A percentile compares a stretch with the other conserved stretches of the same genome.
These are phyloP conservation scores for Microchirus variegatus DNA, from an alignment of 2,797 vertebrate genomes.

Conservation along the genomic window DNA sequence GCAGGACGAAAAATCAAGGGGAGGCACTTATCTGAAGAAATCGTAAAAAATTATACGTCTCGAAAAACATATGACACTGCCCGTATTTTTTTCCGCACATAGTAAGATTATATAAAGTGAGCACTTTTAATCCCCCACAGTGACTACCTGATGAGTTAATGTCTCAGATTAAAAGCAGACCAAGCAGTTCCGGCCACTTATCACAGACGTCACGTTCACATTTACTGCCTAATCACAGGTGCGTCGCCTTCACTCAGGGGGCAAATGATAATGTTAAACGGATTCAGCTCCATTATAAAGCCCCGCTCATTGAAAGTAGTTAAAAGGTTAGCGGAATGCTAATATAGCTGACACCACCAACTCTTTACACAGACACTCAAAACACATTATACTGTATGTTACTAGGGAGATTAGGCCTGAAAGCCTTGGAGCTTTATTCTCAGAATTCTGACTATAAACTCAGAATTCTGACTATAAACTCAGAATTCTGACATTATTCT, in stretches of 20 bases:
- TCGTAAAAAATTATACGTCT: not conserved
- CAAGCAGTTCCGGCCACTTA: slow-evolving; percentile 11
- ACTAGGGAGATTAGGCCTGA: too few relatives aligned
- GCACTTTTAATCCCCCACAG: slow-evolving; percentile 6
- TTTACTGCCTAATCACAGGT: slow-evolving; percentile 18
- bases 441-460: too few relatives aligned
- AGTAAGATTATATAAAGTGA: not conserved
- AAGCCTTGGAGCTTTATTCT: too few relatives aligned
- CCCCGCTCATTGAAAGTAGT: slow-evolving; percentile 11
- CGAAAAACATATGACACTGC: not conserved
- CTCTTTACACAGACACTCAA: too few relatives aligned
- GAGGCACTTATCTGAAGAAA: not conserved
- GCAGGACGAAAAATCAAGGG: not conserved
- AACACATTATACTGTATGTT: too few relatives aligned
- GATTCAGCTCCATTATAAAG: slow-evolving; percentile 31
- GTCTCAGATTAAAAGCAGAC: slow-evolving; percentile 5
- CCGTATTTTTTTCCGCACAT: too few relatives aligned
- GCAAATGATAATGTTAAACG: slow-evolving; percentile 25
- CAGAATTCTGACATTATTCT: too few relatives aligned
- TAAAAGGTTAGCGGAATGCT: not conserved
- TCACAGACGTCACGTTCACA: slow-evolving; percentile 9
- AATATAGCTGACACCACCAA: not conserved
- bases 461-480: too few relatives aligned
- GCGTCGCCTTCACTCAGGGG: slow-evolving; percentile 13
- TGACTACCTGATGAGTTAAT: slow-evolving; percentile 1